Conservation (phyloP, 2,797 vertebrate species). For the Emys orbicularis region DNA sequence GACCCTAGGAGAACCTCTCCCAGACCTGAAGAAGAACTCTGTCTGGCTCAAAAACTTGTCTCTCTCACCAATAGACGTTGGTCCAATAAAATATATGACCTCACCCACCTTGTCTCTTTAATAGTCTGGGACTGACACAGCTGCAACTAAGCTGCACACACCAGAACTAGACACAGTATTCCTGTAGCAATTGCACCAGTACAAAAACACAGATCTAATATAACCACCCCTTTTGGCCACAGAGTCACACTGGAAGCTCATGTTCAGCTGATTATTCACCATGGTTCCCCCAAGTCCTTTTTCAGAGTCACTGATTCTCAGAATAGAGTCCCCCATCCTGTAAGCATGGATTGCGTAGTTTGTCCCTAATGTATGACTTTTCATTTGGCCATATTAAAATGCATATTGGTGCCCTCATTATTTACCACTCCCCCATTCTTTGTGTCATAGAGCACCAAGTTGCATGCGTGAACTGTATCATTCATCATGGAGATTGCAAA, state of each 20-base stretch:
- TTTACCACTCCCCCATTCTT: too few species aligned
- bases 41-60: too few species aligned
- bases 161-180: background rate
- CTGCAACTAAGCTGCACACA: too few species aligned
- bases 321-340: background rate
- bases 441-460: too few species aligned
- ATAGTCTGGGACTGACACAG: background rate
- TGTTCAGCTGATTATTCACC: background rate
- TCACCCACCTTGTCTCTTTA: background rate
- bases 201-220: background rate
- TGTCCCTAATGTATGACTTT: background rate
- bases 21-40: too few species aligned
- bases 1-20: too few species aligned
- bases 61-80: too few species aligned
- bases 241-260: accelerated
- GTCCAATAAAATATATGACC: too few species aligned
- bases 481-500: slow-evolving; percentile 37
- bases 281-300: accelerated
- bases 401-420: too few species aligned
- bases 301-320: background rate
- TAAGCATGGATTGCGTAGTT: background rate
- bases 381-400: background rate
- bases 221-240: background rate
- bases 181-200: background rate
- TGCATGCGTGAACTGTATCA: background rate